Evolutionary conservation across 2,113 vertebrate genomes (phyloP), one percentile per base, ranked within the genome.

Genomic region (Actinemys pallida): DNA sequence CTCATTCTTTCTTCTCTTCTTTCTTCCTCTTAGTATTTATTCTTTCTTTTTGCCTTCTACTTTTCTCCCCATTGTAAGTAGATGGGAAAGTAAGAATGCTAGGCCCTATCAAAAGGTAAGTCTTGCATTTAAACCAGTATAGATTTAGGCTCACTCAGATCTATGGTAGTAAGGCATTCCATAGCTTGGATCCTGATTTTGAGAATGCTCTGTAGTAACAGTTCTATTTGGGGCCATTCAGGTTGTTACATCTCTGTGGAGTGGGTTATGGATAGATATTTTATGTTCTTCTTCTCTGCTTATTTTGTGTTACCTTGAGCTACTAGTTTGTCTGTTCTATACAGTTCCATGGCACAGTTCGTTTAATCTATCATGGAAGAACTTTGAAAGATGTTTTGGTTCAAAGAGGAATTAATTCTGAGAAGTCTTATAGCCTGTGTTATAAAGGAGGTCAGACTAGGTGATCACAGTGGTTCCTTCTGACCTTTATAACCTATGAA

Each of bases 111-210:
- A 84, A 89, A 10, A 75, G 88, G 57, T 31, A 1, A 50, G 1
- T 52, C 93, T 65, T 69, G n/a, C 2, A 69, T 79, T 59, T 31
- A 90, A 56, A 93, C 5, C 2, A 69, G 54, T 35, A 57, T 90
- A 25, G 24, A 24, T 57, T 22, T 13, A 62, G 29, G 31, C 8
- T 4, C 76, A 45, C 29, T 25, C 4, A 83, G 6, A 84, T 12
- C 11, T 62, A 42, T 1, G 47, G 10, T 4, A 45, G 29, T 2
- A 88, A 1, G 2, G 1, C 0, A 0, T 2, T 39, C 83, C 88
- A 94, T 83, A 84, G 69, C 89, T 50, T 88, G 57, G 72, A 62
- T 90, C 90, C 69, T 79, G 78, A 0, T 4, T 78, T 9, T 56
- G 6, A 49, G 25, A 90, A 31, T 3, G 50, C 93, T 42, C 14